A percentile compares a stretch with the other conserved stretches of the same genome.
phyloP scores from a whole-genome alignment of 2,797 vertebrate species.

The Eulemur albifrons region DNA sequence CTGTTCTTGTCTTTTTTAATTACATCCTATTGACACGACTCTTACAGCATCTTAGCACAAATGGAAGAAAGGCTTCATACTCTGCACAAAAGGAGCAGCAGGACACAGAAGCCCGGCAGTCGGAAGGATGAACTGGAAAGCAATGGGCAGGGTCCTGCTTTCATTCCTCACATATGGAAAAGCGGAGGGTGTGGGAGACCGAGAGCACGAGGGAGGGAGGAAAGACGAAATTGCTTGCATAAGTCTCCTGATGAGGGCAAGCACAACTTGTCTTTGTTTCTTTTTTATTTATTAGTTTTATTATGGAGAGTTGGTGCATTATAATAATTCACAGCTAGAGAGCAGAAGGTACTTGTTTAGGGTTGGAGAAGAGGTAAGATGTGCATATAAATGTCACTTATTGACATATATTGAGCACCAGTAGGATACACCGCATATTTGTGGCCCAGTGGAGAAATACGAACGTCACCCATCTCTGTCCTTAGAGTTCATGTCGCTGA shows the following conservation, averaged over 20 bases:
- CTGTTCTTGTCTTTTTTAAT: constrained; percentile 70
- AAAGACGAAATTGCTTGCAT: background rate
- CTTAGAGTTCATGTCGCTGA: background rate
- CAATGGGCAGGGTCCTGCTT: background rate
- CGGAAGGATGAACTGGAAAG: constrained; percentile 35
- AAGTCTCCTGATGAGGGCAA: background rate
- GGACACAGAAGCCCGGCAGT: constrained; percentile 43
- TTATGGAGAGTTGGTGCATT: background rate
- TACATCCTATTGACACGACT: constrained; percentile 56
- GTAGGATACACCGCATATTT: background rate
- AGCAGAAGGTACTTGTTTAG: background rate
- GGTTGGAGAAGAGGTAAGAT: background rate
- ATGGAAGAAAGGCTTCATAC: constrained; percentile 53
- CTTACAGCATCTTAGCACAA: constrained; percentile 58
- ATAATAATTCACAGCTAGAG: background rate
- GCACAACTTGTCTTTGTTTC: background rate
- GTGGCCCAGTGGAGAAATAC: background rate
- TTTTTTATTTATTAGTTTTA: background rate
- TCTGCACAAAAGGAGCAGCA: constrained; percentile 50
- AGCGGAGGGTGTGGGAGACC: background rate
- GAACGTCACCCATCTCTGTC: background rate
- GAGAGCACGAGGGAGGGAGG: too few species aligned
- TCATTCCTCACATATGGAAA: background rate
- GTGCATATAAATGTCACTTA: background rate
- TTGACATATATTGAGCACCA: background rate